Percentiles rank a stretch among this genome's conserved stretches.
phyloP scores from a whole-genome alignment of 2,888 invertebrate species.

The Anagyrus pseudococci region DNA sequence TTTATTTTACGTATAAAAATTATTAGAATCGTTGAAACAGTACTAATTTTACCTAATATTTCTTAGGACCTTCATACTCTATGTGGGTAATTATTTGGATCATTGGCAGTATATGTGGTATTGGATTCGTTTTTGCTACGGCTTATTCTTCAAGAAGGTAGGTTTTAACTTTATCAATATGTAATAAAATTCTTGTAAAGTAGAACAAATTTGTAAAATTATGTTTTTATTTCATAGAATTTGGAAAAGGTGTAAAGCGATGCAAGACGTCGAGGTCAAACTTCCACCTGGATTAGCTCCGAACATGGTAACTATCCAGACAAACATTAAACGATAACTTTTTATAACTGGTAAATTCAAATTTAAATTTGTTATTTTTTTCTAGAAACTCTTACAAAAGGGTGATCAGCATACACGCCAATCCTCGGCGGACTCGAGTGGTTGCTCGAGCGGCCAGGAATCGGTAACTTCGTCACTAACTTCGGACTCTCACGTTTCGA shows the following conservation, averaged over 20 bases:
- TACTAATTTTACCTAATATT: neutral
- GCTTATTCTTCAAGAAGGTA: slow-evolving; percentile 53
- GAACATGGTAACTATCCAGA: slow-evolving; percentile 54
- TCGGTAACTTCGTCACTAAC: slow-evolving; percentile 67
- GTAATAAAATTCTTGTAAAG: too few relatives aligned
- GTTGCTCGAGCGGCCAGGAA: slow-evolving; percentile 67
- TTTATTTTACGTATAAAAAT: neutral
- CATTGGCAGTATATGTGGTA: slow-evolving; percentile 46
- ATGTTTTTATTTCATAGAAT: slow-evolving; percentile 60
- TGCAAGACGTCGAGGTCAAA: slow-evolving; percentile 73
- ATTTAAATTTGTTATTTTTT: neutral
- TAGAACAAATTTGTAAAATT: neutral
- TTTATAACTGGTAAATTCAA: neutral
- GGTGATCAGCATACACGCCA: slow-evolving; percentile 58
- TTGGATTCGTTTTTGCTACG: slow-evolving; percentile 49
- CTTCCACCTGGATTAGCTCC: slow-evolving; percentile 71
- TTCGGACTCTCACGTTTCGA: slow-evolving; percentile 64
- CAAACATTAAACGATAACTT: too few relatives aligned
- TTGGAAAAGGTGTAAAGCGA: slow-evolving; percentile 69
- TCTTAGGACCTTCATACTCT: slow-evolving; percentile 49
- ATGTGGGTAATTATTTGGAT: slow-evolving; percentile 53
- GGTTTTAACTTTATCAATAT: neutral
- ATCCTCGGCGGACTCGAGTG: slow-evolving; percentile 65
- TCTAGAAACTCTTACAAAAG: slow-evolving; percentile 57
- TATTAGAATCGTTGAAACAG: too few relatives aligned